These are phyloP conservation scores for Andrena bucephala DNA, from an alignment of 2,888 invertebrate species.

Conservation along the genomic window DNA sequence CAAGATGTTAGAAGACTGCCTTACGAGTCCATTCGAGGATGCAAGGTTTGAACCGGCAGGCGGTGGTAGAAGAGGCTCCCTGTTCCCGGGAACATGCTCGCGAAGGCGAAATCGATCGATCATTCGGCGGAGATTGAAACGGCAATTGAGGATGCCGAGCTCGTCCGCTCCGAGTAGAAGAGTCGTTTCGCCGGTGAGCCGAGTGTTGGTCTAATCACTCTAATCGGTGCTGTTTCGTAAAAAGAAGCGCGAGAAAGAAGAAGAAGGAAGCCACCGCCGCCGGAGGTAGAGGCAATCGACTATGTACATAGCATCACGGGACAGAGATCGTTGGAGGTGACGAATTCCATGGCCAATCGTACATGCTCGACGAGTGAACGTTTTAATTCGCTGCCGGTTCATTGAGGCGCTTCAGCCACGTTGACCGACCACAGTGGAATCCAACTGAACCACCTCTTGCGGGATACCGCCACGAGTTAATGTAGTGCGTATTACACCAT, in stretches of 20 bases:
- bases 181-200: neutral
- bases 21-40: slow-evolving; percentile 27
- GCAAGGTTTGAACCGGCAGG: slow-evolving; percentile 14
- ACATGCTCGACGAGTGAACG: slow-evolving; percentile 50
- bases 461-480: slow-evolving; percentile 75
- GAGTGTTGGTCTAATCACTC: neutral
- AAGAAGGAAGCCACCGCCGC: neutral
- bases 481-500: slow-evolving; percentile 75
- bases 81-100: slow-evolving; percentile 34
- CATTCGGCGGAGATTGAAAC: slow-evolving; percentile 21
- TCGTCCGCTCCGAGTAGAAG: neutral
- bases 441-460: slow-evolving; percentile 78
- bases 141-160: neutral
- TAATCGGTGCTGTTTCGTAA: no score
- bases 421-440: slow-evolving; percentile 77
- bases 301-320: slow-evolving; percentile 22
- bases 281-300: neutral
- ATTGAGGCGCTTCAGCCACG: slow-evolving; percentile 59
- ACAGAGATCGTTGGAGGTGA: slow-evolving; percentile 39
- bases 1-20: slow-evolving; percentile 50
- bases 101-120: slow-evolving; percentile 35
- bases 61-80: slow-evolving; percentile 46
- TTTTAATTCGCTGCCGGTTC: slow-evolving; percentile 65
- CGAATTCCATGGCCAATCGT: slow-evolving; percentile 62
- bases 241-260: neutral